phyloP scores from a whole-genome alignment of 1,140 invertebrate genomes.

The Hyposmocoma kahamanoa region DNA sequence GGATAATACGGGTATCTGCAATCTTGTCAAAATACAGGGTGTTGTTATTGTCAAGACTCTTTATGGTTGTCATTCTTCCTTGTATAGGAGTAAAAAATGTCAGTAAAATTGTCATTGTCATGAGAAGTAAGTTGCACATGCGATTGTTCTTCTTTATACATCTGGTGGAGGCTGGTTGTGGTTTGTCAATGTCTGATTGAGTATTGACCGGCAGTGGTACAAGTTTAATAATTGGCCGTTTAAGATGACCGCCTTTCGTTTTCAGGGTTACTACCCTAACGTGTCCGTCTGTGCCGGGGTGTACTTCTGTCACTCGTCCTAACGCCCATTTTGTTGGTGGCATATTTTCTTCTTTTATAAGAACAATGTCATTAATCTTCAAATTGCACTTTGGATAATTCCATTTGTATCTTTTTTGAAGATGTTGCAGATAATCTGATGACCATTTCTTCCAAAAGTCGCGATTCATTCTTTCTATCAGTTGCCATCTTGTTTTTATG shows the following conservation, averaged over 20 bases:
- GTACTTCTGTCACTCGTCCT: slow-evolving; percentile 17
- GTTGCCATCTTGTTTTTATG: slow-evolving; percentile 13
- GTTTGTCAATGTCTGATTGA: not conserved
- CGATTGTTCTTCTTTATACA: not conserved
- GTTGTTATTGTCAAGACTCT: not conserved
- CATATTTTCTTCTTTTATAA: slow-evolving; percentile 9
- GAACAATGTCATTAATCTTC: not conserved
- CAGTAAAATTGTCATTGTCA: not conserved
- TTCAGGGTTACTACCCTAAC: slow-evolving; percentile 18
- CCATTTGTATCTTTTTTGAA: slow-evolving; percentile 24
- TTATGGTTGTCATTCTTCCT: not conserved
- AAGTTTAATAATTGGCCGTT: slow-evolving; percentile 12
- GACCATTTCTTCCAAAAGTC: slow-evolving; percentile 33
- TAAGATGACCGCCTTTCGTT: slow-evolving; percentile 4
- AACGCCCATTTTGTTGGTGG: slow-evolving; percentile 22
- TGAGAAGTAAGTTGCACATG: not conserved
- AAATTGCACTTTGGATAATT: not conserved
- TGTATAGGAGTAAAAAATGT: not conserved
- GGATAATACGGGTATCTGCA: not conserved
- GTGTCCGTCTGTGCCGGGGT: slow-evolving; percentile 20
- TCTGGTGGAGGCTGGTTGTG: not conserved
- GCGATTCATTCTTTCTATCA: slow-evolving; percentile 1
- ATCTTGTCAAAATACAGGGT: not conserved
- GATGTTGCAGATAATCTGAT: slow-evolving; percentile 21
- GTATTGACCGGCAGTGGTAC: slow-evolving; percentile 5